phyloP scores from a whole-genome alignment of 2,888 invertebrate species.

The Teinopalpus imperialis region DNA sequence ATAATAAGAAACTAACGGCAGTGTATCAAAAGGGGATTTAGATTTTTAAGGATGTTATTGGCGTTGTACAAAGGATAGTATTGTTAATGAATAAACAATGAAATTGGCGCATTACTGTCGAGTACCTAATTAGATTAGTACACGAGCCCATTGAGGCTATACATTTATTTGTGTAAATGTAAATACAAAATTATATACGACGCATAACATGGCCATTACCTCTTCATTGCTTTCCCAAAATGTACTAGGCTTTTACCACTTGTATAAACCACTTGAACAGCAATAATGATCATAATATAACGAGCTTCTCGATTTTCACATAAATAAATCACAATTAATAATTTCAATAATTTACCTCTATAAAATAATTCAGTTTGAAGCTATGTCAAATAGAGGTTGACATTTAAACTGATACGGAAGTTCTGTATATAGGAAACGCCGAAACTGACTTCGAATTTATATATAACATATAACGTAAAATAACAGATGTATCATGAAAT shows the following conservation, averaged over 20 bases:
- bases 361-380: constrained; percentile 2
- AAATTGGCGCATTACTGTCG: constrained; percentile 82
- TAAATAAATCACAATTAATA: constrained; percentile 1
- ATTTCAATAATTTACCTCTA: background rate
- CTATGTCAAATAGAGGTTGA: background rate
- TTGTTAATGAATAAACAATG: constrained; percentile 73
- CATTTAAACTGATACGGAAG: constrained; percentile 1
- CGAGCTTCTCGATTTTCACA: constrained; percentile 16
- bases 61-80: constrained; percentile 80
- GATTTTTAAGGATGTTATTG: constrained; percentile 74
- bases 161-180: constrained; percentile 58
- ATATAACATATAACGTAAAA: constrained; percentile 8
- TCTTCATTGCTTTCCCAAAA: constrained; percentile 66
- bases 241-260: constrained; percentile 29
- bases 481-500: constrained; percentile 9
- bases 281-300: constrained; percentile 8
- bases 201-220: constrained; percentile 61
- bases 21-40: constrained; percentile 71
- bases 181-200: constrained; percentile 54
- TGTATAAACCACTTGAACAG: constrained; percentile 9
- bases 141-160: constrained; percentile 74
- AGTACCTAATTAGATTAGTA: constrained; percentile 81
- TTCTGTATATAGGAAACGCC: constrained; percentile 7
- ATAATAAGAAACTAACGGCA: constrained; percentile 67
- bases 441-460: constrained; percentile 24